Evolutionary conservation across 2,888 invertebrate genomes (phyloP).

Genomic region (Andrena marginata): DNA sequence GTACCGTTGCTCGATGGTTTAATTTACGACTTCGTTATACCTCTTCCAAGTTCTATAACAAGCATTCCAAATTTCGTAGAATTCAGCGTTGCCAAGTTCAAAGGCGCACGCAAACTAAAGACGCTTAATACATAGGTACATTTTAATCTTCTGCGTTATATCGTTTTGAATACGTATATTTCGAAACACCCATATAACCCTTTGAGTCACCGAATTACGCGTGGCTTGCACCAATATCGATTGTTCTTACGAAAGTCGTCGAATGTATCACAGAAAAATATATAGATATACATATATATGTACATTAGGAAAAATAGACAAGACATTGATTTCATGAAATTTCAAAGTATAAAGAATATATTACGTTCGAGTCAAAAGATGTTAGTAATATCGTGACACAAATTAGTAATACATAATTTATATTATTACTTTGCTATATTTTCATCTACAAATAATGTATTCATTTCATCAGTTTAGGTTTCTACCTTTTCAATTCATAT

Average conservation of each 20-base stretch:
- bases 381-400: no score
- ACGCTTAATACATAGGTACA: conserved; percentile 1
- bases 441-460: no score
- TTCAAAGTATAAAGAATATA: not conserved
- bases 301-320: conserved; percentile 11
- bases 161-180: not conserved
- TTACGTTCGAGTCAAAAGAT: not conserved
- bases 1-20: no score
- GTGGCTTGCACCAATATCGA: conserved; percentile 47
- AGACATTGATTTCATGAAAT: conserved; percentile 9
- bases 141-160: conserved; percentile 3
- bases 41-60: conserved; percentile 4
- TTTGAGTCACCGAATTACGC: conserved; percentile 36
- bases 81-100: conserved; percentile 57
- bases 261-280: conserved; percentile 19
- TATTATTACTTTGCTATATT: no score
- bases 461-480: no score
- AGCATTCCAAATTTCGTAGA: conserved; percentile 61
- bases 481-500: no score
- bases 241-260: conserved; percentile 46
- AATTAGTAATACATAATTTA: no score
- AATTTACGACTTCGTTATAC: no score
- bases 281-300: not conserved
- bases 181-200: conserved; percentile 21
- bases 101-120: conserved; percentile 26